A percentile compares a stretch with the other conserved stretches of the same genome.
These are phyloP conservation scores for Heliconius himera DNA, from an alignment of 1,140 invertebrate species.

Conservation along the genomic window DNA sequence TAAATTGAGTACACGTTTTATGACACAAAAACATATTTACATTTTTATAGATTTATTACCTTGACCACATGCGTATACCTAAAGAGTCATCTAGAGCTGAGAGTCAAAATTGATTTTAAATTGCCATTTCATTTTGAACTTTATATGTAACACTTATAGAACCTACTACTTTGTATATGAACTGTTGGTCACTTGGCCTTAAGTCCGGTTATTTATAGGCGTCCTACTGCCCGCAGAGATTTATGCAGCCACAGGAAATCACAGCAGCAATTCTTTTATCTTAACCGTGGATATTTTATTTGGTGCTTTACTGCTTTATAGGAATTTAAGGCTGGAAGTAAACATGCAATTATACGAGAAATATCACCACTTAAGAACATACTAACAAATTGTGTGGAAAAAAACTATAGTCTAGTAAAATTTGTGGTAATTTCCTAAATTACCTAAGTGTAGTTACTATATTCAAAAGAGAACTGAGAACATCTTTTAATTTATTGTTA, in stretches of 20 bases:
- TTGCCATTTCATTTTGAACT: constrained; percentile 18
- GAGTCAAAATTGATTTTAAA: neutral
- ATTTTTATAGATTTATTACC: constrained; percentile 23
- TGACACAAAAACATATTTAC: constrained; percentile 17
- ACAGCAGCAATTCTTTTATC: constrained; percentile 45
- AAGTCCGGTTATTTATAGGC: constrained; percentile 69
- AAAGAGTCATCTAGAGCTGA: constrained; percentile 11
- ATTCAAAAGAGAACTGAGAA: too few relatives aligned
- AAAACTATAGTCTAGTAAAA: too few relatives aligned
- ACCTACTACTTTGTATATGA: neutral
- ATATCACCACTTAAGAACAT: too few relatives aligned
- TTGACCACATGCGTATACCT: constrained; percentile 17
- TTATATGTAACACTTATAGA: constrained; percentile 10
- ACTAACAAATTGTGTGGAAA: too few relatives aligned
- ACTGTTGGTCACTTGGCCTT: constrained; percentile 12
- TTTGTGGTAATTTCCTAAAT: too few relatives aligned
- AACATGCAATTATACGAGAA: neutral
- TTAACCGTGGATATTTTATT: constrained; percentile 43
- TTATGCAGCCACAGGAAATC: constrained; percentile 62
- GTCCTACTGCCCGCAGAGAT: constrained; percentile 68
- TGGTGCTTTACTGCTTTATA: constrained; percentile 28
- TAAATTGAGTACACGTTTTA: constrained; percentile 17
- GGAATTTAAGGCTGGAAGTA: constrained; percentile 31
- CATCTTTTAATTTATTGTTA: too few relatives aligned
- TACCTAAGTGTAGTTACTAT: too few relatives aligned